Evolutionary conservation across 2,797 vertebrate genomes (phyloP), one percentile per base, ranked within the genome.

Genomic region (Mustela erminea): DNA sequence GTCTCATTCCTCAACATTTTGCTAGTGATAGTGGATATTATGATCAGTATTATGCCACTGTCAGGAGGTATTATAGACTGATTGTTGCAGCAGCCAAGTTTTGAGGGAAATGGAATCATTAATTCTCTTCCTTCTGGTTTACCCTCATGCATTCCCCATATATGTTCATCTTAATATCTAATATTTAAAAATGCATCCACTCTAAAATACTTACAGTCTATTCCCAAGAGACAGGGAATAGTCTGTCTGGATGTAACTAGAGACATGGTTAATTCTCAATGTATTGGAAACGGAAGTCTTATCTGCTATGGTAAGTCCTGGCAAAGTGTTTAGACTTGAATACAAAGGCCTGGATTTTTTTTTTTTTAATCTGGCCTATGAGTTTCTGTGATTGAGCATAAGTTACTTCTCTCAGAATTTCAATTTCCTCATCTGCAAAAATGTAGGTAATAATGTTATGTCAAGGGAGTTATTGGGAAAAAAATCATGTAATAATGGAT

Each of bases 371-470:
- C 29, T 70, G 46, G 35, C 18, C 35, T 58, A 15, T 49, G 64
- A 95, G 41, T 32, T 89, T 89, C 60, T 84, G 66, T 64, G 29
- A 88, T 95, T 54, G 23, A 81, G 56, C 35, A 74, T 7, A 46
- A 70, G 38, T 92, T 35, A 54, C 11, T 80, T 66, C 49, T 95
- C 49, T 74, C 64, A 56, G 46, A 72, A 66, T 68, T 62, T 87
- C 27, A n/a, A 56, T 35, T 64, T 95, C 77, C 70, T 84, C 43
- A 91, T 90, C 27, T 90, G 90, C 91, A 75, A 83, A 95, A 70
- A 25, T 12, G 10, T 21, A 89, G 94, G 81, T 18, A 38, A 74
- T 25, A 82, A 56, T 85, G 62, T 8, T 77, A 43, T 41, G 64
- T 74, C 35, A 77, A 17, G 46, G 84, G 66, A 88, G 66, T 93